phyloP scores from a whole-genome alignment of 2,797 vertebrate genomes.

The Liasis olivaceus region DNA sequence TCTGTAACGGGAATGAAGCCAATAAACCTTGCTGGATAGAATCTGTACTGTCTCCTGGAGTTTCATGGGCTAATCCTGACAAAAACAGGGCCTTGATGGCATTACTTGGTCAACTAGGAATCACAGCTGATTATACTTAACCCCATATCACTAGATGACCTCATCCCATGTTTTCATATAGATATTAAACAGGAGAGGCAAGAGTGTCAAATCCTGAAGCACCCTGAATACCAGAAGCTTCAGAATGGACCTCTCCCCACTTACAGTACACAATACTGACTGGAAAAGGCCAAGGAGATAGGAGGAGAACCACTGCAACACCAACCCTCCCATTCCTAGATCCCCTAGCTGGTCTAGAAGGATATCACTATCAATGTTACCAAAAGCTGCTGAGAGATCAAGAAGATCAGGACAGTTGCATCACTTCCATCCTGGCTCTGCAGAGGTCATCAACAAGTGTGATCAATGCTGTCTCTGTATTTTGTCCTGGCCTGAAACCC shows the following conservation, averaged over 20 bases:
- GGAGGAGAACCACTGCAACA: background rate
- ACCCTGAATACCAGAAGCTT: background rate
- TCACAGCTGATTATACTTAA: too few relatives aligned
- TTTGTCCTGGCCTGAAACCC: background rate
- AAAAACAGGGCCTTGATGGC: too few relatives aligned
- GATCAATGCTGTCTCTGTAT: background rate
- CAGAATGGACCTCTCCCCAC: background rate
- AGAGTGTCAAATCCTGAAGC: background rate
- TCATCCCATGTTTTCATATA: too few relatives aligned
- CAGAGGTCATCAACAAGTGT: background rate
- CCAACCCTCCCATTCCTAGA: background rate
- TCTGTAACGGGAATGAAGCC: too few relatives aligned
- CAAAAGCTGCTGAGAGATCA: background rate
- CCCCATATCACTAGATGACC: too few relatives aligned
- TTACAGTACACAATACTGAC: background rate
- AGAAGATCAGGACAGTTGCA: background rate
- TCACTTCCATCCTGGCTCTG: background rate
- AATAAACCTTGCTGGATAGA: too few relatives aligned
- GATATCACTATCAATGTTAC: background rate
- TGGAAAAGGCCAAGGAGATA: background rate
- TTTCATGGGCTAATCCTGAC: too few relatives aligned
- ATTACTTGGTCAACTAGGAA: too few relatives aligned
- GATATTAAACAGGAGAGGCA: too few relatives aligned
- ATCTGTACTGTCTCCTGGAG: too few relatives aligned
- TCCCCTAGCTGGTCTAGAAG: background rate